phyloP scores from a whole-genome alignment of 2,797 vertebrate species.

The Anabas testudineus region DNA sequence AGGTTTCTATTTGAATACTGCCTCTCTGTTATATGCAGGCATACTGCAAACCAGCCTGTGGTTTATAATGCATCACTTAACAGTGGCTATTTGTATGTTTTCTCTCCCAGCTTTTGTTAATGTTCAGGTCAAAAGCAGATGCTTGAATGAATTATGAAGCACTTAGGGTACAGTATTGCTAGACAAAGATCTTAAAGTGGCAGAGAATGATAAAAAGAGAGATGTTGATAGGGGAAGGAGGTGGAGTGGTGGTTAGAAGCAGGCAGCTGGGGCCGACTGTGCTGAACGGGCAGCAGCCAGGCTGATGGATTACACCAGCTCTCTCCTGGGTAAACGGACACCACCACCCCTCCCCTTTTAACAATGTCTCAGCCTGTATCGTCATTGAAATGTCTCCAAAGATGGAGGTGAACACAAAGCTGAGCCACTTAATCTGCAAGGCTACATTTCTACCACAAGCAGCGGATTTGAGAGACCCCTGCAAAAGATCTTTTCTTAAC shows the following conservation, averaged over 20 bases:
- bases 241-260: conserved; percentile 62
- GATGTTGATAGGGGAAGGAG: conserved; percentile 43
- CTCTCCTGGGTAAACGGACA: conserved; percentile 84
- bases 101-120: conserved; percentile 27
- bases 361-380: conserved; percentile 81
- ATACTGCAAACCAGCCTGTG: conserved; percentile 5
- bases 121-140: conserved; percentile 26
- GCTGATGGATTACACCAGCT: conserved; percentile 82
- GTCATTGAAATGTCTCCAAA: conserved; percentile 85
- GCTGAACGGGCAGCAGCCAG: conserved; percentile 75
- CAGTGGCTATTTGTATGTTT: conserved; percentile 46
- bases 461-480: conserved; percentile 64
- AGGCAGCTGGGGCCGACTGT: conserved; percentile 72
- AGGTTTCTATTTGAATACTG: neutral
- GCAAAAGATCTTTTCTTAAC: conserved; percentile 69
- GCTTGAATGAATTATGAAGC: conserved; percentile 51
- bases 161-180: conserved; percentile 36
- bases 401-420: conserved; percentile 81
- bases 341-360: conserved; percentile 74
- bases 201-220: conserved; percentile 43
- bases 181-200: conserved; percentile 30
- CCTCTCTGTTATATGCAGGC: neutral
- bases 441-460: conserved; percentile 73
- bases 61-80: conserved; percentile 44
- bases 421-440: conserved; percentile 83